These are phyloP conservation scores for Macrotrachela quadricornifera DNA, from an alignment of 1,140 invertebrate genomes.

Conservation along the genomic window DNA sequence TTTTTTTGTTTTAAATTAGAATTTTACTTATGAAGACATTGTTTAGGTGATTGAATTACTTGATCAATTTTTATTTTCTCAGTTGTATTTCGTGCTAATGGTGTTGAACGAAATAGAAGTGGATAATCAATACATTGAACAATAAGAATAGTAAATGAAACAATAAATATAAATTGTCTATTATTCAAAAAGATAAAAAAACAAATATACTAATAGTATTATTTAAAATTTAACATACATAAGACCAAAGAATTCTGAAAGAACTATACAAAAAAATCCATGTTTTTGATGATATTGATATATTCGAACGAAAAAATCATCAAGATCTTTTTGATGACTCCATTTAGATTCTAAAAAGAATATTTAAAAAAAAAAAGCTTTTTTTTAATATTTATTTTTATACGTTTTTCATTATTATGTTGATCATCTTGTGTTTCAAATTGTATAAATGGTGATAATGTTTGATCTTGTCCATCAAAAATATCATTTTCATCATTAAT, in stretches of 20 bases:
- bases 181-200: neutral
- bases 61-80: constrained; percentile 43
- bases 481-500: no score
- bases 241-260: constrained; percentile 45
- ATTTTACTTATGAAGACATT: constrained; percentile 34
- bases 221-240: constrained; percentile 24
- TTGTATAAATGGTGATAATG: no score
- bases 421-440: no score
- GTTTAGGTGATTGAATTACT: constrained; percentile 33
- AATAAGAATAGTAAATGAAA: constrained; percentile 64
- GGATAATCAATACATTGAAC: constrained; percentile 70
- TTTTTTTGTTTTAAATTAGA: constrained; percentile 2
- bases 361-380: no score
- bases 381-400: no score
- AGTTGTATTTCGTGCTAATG: constrained; percentile 13
- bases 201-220: neutral
- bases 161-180: constrained; percentile 67
- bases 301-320: constrained; percentile 58
- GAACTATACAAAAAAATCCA: constrained; percentile 71
- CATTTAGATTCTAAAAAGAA: constrained; percentile 37
- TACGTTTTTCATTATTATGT: no score
- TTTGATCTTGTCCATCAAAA: no score
- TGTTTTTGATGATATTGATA: constrained; percentile 86
- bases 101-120: constrained; percentile 48
- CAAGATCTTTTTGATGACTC: constrained; percentile 79